phyloP scores from a whole-genome alignment of 2,113 vertebrate genomes.

The Maccullochella peelii region DNA sequence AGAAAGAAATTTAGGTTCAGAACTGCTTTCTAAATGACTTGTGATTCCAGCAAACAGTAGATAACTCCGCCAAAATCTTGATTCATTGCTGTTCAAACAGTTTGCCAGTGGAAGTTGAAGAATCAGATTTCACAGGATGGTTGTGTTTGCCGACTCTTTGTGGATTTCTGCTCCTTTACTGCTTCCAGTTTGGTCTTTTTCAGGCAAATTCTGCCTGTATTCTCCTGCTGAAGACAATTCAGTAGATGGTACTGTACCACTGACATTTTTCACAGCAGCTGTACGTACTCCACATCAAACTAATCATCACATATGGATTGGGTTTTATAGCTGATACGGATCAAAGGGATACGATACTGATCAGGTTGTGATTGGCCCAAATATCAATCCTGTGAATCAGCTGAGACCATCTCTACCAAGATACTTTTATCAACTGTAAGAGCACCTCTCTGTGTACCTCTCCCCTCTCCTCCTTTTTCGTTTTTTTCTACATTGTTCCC shows the following conservation, averaged over 20 bases:
- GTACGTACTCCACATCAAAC: neutral
- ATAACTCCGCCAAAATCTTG: constrained; percentile 34
- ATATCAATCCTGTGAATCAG: neutral
- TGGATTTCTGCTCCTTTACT: constrained; percentile 28
- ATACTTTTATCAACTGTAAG: no score
- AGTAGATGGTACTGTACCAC: no score
- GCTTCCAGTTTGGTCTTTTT: constrained; percentile 5
- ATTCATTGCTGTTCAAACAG: constrained; percentile 69
- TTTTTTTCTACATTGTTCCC: neutral
- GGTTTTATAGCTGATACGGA: neutral
- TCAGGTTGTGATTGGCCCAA: neutral
- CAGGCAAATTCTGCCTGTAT: neutral
- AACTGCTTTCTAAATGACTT: constrained; percentile 18
- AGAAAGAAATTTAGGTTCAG: neutral
- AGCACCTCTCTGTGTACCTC: no score
- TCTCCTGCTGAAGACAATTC: neutral
- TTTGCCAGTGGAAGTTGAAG: constrained; percentile 62
- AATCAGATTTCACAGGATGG: constrained; percentile 52
- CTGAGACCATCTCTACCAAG: neutral
- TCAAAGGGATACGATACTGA: neutral
- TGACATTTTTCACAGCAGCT: neutral
- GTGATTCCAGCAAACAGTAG: neutral
- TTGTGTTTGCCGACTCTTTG: constrained; percentile 62
- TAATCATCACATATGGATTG: neutral
- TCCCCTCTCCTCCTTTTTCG: neutral